These are phyloP conservation scores for Helicolenus hilgendorfi DNA, from an alignment of 2,797 vertebrate species.

Conservation along the genomic window DNA sequence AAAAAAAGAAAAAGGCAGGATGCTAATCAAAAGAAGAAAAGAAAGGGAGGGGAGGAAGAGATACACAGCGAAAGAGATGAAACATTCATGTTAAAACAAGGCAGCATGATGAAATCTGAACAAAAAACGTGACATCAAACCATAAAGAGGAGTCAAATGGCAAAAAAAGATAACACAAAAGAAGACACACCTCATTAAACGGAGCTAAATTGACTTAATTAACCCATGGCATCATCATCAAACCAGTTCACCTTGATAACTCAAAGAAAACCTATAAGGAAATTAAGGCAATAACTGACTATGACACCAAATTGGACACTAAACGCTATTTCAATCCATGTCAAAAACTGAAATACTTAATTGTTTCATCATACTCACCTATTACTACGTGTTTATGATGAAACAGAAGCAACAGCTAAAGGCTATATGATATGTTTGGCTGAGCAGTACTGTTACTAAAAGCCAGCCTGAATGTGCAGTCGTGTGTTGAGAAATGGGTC, in stretches of 20 bases:
- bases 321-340: neutral
- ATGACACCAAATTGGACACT: neutral
- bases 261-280: neutral
- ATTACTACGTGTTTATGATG: neutral
- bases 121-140: constrained; percentile 73
- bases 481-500: constrained; percentile 37
- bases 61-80: constrained; percentile 51
- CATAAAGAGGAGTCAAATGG: constrained; percentile 53
- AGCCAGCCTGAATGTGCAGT: neutral
- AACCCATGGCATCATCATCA: constrained; percentile 31
- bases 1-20: constrained; percentile 54
- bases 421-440: neutral
- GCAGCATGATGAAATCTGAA: constrained; percentile 76
- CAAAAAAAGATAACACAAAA: constrained; percentile 46
- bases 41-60: neutral
- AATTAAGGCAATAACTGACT: neutral
- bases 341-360: neutral
- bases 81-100: constrained; percentile 70
- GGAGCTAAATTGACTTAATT: constrained; percentile 54
- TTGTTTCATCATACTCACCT: neutral
- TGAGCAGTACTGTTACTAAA: neutral
- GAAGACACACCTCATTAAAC: constrained; percentile 50
- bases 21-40: constrained; percentile 62
- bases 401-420: neutral
- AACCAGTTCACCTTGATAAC: constrained; percentile 40